Base-by-base conservation (phyloP, 2,797 vertebrate genomes). In the Danio jaintianensis region DNA sequence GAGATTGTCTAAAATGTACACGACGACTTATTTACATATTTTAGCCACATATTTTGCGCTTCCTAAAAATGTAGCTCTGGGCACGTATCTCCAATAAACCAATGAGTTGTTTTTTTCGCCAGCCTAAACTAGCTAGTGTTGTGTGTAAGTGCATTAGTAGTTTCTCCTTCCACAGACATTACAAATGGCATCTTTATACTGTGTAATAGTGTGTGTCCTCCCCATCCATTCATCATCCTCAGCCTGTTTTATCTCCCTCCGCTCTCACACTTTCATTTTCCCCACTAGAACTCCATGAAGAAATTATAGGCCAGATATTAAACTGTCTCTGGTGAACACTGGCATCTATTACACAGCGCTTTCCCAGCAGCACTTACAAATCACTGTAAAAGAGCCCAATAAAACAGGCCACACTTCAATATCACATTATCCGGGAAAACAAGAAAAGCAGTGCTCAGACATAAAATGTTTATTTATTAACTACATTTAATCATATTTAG, bases 121-220 rank as follows among this genome's bases (percentile, higher is more conserved):
- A n/a, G n/a, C n/a, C 77, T 78, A 80, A 83, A 73, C 84, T 69
- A 77, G 83, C 86, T 74, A 81, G 74, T 81, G 55, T 80, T 59
- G 78, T 84, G 74, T 81, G 69, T 87, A 84, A 87, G 59, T 78
- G 81, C 76, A 80, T 86, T 85, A 86, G 64, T 18, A 81, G 76
- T 64, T 83, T 48, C 48, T 75, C 71, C 69, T 81, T 83, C 75
- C 69, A 66, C 72, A 77, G 73, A 80, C 75, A 82, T 87, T 88
- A 88, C 83, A 86, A 85, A 86, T 86, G 79, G 52, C 80, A 82
- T 87, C 82, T 84, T 87, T 85, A 86, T 81, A 42, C 67, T 62
- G 80, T 66, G 80, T 85, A 85, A 87, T 87, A 88, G 83, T 75
- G 80, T 87, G 80, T 81, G 50, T 74, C 78, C 78, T 69, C 45